Conservation (phyloP, 2,888 invertebrate genomes). For the Cerceris ruficornis region DNA sequence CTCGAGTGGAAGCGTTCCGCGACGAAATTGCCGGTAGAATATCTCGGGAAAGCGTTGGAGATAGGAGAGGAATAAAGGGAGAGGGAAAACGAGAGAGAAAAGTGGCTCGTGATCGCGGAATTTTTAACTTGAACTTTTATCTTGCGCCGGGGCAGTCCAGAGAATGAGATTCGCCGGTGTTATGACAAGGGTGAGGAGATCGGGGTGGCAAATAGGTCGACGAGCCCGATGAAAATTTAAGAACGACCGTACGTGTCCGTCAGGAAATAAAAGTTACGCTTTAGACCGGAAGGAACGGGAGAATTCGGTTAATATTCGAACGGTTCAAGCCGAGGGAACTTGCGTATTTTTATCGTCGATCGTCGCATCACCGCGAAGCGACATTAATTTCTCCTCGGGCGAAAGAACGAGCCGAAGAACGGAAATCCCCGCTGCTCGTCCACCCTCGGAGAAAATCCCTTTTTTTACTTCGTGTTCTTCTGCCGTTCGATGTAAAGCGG, state of each 20-base stretch:
- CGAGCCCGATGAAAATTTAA: neutral
- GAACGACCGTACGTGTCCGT: neutral
- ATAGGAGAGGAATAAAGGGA: too few species aligned
- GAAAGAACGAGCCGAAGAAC: constrained; percentile 19
- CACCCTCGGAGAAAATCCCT: constrained; percentile 13
- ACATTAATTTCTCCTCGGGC: constrained; percentile 25
- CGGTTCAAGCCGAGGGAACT: neutral
- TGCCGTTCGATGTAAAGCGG: constrained; percentile 45
- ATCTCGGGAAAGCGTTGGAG: too few species aligned
- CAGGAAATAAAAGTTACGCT: neutral
- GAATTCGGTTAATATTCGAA: constrained; percentile 1
- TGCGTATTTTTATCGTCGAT: constrained; percentile 15
- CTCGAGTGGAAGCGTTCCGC: too few species aligned
- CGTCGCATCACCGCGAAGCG: constrained; percentile 19
- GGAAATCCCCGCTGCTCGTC: constrained; percentile 49
- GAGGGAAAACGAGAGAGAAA: neutral
- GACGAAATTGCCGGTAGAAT: too few species aligned
- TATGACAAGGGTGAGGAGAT: neutral
- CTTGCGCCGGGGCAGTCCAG: neutral
- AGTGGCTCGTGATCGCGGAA: neutral
- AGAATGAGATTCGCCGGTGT: neutral
- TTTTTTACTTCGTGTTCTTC: constrained; percentile 42
- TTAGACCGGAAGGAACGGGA: neutral
- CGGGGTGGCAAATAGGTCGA: neutral
- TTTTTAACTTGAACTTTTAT: neutral